Evolutionary conservation across 1,140 invertebrate genomes (phyloP), one percentile per base, ranked within the genome.

Genomic region (Ganaspis sp.): DNA sequence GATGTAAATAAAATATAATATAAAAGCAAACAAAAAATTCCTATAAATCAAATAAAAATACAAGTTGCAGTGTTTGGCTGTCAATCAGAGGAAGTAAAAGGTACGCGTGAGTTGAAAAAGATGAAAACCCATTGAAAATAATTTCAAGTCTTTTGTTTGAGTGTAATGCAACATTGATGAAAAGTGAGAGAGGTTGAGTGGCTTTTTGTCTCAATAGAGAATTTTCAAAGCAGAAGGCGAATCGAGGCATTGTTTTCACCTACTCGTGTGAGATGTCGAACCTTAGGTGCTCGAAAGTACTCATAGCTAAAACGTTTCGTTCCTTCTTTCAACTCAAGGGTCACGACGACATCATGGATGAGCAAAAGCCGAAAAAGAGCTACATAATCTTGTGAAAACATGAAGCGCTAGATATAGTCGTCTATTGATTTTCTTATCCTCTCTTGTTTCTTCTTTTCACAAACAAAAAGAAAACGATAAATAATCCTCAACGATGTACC

Each of bases 221-320:
- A 15, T 23, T 29, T 58, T 58, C 11, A 26, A 58, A 58, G 11
- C 21, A 58, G 11, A 58, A 58, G 19, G 21, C 54, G 23, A 29
- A 58, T 58, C 53, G 53, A 9, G n/a, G 8, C 53, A 58, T 58
- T 58, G 53, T 58, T 58, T 58, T 58, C 53, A 23, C 21, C 53
- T 8, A 23, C 53, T 58, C 19, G 23, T 58, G 54, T 19, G 19
- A 58, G 21, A 29, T 58, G 21, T 58, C 54, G 23, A 26, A 58
- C 23, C 1, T 15, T 0, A 26, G 54, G 6, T 26, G 54, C 54
- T 23, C 11, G 54, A 26, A 9, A 26, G 54, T 58, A 58, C 54
- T 58, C 54, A 26, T 58, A 1, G 54, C 54, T 58, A 58, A 58
- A 58, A 58, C 54, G 54, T 58, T 58, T 26, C 54, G 21, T 26